phyloP scores from a whole-genome alignment of 2,113 vertebrate species.

The Pongo pygmaeus region DNA sequence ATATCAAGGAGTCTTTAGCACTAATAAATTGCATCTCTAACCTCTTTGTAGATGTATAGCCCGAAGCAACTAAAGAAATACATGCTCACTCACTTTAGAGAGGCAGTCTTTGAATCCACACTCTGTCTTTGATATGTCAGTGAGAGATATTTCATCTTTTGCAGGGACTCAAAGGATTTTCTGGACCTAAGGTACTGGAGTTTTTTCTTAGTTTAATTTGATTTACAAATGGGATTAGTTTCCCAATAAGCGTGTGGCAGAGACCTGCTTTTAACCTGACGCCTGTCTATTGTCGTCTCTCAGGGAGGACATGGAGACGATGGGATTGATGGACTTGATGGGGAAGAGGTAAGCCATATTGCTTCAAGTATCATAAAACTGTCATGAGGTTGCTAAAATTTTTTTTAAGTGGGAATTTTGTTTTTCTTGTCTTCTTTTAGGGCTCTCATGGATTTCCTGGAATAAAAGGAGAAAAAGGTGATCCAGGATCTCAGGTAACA shows the following conservation, averaged over 20 bases:
- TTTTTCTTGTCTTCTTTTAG: conserved; percentile 53
- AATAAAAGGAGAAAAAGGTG: conserved; percentile 70
- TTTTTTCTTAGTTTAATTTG: background rate
- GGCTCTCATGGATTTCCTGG: conserved; percentile 71
- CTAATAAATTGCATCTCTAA: background rate
- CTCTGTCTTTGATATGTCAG: background rate
- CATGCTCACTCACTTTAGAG: background rate
- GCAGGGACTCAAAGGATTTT: conserved; percentile 70
- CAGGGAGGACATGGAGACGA: conserved; percentile 71
- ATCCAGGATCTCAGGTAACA: conserved; percentile 75
- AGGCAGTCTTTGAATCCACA: background rate
- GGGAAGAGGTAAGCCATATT: conserved; percentile 70
- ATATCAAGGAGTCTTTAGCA: background rate
- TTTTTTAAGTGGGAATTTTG: background rate
- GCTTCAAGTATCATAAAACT: background rate
- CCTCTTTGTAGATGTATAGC: background rate
- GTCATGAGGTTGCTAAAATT: background rate
- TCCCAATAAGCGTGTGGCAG: background rate
- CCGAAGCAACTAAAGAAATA: background rate
- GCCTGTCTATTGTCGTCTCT: background rate
- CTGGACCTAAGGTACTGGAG: conserved; percentile 69
- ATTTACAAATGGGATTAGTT: background rate
- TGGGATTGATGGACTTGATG: conserved; percentile 58
- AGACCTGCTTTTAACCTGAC: background rate
- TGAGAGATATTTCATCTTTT: conserved; percentile 57